phyloP scores from a whole-genome alignment of 2,888 invertebrate genomes.

The Euplexia lucipara region DNA sequence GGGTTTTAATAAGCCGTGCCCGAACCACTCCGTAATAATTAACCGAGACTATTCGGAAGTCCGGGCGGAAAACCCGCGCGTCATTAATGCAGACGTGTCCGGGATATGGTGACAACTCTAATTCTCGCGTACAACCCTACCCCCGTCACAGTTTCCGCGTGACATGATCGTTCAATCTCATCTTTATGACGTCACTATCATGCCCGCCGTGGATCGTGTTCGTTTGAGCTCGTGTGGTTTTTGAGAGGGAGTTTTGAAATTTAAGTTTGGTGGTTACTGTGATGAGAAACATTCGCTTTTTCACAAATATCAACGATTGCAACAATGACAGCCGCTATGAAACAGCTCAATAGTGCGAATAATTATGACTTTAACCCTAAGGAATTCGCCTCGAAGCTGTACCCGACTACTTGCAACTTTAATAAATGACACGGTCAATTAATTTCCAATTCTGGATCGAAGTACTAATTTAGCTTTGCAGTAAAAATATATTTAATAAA shows the following conservation, averaged over 20 bases:
- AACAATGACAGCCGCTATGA: no score
- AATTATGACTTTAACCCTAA: no score
- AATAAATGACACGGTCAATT: no score
- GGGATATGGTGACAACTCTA: conserved; percentile 55
- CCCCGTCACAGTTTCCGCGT: conserved; percentile 55
- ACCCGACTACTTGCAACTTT: no score
- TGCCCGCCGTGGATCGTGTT: conserved; percentile 1
- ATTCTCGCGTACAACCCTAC: conserved; percentile 54
- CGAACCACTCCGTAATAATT: conserved; percentile 51
- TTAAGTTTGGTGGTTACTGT: not conserved
- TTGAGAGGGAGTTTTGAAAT: conserved; percentile 27
- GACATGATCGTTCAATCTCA: conserved; percentile 61
- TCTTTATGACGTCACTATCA: conserved; percentile 50
- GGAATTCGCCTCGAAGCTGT: no score
- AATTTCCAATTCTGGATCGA: no score
- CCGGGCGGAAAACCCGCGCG: conserved; percentile 53
- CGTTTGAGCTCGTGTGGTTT: conserved; percentile 24
- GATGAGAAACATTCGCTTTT: no score
- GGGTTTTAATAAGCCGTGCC: conserved; percentile 48
- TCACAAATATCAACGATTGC: no score
- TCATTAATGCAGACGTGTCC: conserved; percentile 60
- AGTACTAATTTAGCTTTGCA: no score
- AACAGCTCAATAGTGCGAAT: no score
- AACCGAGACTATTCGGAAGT: conserved; percentile 53
- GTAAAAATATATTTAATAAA: no score